Base-by-base conservation (phyloP, 2,797 vertebrate genomes). In the Gephyroberyx darwinii region DNA sequence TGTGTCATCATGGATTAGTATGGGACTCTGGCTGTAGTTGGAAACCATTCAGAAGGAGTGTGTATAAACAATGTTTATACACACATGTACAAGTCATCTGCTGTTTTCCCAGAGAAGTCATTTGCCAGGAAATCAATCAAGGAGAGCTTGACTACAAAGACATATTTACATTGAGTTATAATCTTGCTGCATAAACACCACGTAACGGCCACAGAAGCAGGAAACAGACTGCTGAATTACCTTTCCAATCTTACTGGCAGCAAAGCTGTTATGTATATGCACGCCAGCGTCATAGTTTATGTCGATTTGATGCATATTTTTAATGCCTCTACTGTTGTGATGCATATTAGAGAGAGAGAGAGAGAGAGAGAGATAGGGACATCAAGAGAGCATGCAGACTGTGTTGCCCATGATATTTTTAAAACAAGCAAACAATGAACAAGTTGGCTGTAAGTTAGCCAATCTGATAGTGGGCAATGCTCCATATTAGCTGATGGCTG, bases 61-160 rank as follows among this genome's bases (percentile, higher is more conserved):
- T 75, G 68, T 83, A 83, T 78, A 77, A 60, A 84, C 75, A 84
- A 84, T 86, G 74, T 72, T 45, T 2, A 26, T 2, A 26, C 26
- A 26, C 26, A 26, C 26, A 26, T 26, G 50, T 59, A 72, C 65
- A 66, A 80, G 65, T 59, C 55, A 65, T 72, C 65, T 54, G 61
- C 47, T 80, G 54, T 86, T 79, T 78, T 69, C 74, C 61, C 60
- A 65, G 66, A 81, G 75, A 79, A 82, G 81, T 56, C 41, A 82
- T 65, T 84, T 75, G 79, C 82, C 80, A 86, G 65, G 74, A 88
- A 89, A 89, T 88, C 76, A 84, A 87, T 87, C 81, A 83, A 67
- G 61, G 66, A 73, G 75, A 77, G 70, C 69, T 80, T 80, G 74
- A 85, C 75, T 69, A 69, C 81, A 87, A 84, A 87, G 86, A 90